phyloP scores from a whole-genome alignment of 2,888 invertebrate genomes.

The Acrobeloides nanus region DNA sequence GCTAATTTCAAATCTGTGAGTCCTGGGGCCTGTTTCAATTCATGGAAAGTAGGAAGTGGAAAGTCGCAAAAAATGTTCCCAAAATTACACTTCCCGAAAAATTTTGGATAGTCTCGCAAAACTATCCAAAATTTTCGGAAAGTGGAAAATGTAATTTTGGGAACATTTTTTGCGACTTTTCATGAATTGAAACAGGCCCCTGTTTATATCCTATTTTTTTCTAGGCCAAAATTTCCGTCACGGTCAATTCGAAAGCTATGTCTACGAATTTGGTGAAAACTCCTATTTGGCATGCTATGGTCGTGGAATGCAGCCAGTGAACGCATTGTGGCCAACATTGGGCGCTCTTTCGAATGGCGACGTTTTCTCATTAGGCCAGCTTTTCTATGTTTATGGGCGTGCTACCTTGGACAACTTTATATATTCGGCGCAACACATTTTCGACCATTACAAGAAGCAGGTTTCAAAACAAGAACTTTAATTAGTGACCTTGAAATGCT shows the following conservation, averaged over 20 bases:
- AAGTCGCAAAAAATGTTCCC: no score
- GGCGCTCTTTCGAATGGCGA: constrained; percentile 30
- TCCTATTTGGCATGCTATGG: constrained; percentile 46
- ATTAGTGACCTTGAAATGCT: no score
- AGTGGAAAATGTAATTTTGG: no score
- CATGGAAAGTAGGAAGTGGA: no score
- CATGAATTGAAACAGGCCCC: no score
- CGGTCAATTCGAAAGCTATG: constrained; percentile 45
- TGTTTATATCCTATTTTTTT: constrained; percentile 8
- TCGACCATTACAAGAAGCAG: constrained; percentile 35
- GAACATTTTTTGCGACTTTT: neutral
- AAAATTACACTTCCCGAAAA: no score
- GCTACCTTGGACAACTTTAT: constrained; percentile 23
- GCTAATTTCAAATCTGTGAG: no score
- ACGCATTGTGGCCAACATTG: constrained; percentile 19
- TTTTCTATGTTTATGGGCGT: constrained; percentile 20
- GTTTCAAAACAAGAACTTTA: constrained; percentile 35
- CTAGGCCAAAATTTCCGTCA: constrained; percentile 47
- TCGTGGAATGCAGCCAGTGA: constrained; percentile 36
- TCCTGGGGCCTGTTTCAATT: no score
- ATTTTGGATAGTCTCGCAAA: no score
- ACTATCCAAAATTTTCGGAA: no score
- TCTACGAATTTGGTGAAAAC: constrained; percentile 39
- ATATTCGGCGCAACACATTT: constrained; percentile 14
- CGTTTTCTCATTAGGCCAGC: constrained; percentile 22